Percentiles rank a stretch among this genome's conserved stretches.
These are phyloP conservation scores for Hyles lineata DNA, from an alignment of 2,888 invertebrate species.

Conservation along the genomic window DNA sequence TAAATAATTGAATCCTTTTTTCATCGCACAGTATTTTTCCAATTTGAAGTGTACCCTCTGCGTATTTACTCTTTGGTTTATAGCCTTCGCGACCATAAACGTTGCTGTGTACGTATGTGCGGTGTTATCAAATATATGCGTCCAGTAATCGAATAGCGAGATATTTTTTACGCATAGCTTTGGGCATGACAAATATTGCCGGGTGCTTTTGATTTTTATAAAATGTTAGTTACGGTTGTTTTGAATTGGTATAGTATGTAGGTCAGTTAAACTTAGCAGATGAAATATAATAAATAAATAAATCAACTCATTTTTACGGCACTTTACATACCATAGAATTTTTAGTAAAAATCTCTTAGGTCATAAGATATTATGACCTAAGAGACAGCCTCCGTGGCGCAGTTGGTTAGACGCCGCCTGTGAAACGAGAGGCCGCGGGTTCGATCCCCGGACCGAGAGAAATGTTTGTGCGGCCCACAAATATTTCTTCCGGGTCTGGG, in stretches of 20 bases:
- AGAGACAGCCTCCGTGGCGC: no score
- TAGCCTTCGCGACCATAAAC: constrained; percentile 41
- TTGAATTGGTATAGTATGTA: background rate
- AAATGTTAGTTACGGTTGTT: background rate
- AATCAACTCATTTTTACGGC: background rate
- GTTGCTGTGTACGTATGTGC: constrained; percentile 32
- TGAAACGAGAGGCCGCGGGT: no score
- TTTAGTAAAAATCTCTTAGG: no score
- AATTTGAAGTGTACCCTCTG: constrained; percentile 13
- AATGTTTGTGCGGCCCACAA: no score
- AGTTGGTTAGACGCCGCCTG: no score
- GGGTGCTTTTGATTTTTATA: constrained; percentile 22
- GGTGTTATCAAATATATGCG: constrained; percentile 35
- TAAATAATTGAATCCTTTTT: background rate
- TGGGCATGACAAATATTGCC: constrained; percentile 16
- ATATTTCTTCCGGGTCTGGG: no score
- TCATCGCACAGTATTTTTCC: background rate
- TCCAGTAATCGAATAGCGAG: constrained; percentile 45
- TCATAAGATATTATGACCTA: no score
- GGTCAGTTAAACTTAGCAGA: background rate
- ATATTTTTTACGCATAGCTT: constrained; percentile 40
- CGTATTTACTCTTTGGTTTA: constrained; percentile 29
- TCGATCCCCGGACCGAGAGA: no score
- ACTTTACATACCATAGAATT: no score
- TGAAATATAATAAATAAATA: background rate